Evolutionary conservation across 2,888 invertebrate species (phyloP), one percentile per base, ranked within the genome.

Genomic region (Epistrophella euchroma): DNA sequence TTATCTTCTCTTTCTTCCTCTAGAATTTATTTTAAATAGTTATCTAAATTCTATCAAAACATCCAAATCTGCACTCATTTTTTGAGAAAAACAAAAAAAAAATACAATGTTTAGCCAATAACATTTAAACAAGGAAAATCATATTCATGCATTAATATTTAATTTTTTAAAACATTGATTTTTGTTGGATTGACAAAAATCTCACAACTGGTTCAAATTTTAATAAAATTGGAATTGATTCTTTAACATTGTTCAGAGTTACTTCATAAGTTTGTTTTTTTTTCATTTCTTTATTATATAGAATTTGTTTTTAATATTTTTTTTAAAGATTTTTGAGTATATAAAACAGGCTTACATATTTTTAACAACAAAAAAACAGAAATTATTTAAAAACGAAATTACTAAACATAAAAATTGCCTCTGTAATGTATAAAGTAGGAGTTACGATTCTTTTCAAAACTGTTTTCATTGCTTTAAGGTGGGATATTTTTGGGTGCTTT

Each of bases 401-500:
- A 25, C 15, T 52, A 52, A 2, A 7, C 25, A 25, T 13, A 1
- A 2, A 52, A 5, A 52, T 13, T 25, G 15, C 3, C 7, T 52
- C 7, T 5, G 2, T 13, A 50, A 35, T 55, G 5, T 17, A 6
- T 10, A 50, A 47, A 68, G 47, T 78, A n/a, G 47, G 79, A 19
- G 37, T 71, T 84, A n/a, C 35, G 45, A 47, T 52, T 50, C 55
- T 35, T 60, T 71, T 19, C 22, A 50, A 84, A 66, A 40, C 9
- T 75, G 58, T 71, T 75, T 35, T 50, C 55, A 58, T 84, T 79
- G 76, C 68, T 73, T 85, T 22, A 73, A 85, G 85, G 85, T 85
- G 85, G 85, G 85, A 80, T 85, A 72, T 84, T 32, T 75, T 13
- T 79, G 75, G 71, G 66, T 84, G 74, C 60, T 75, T 71, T 55